Evolutionary conservation across 1,140 invertebrate species (phyloP), one percentile per base, ranked within the genome.

Genomic region (Solenopsis invicta): DNA sequence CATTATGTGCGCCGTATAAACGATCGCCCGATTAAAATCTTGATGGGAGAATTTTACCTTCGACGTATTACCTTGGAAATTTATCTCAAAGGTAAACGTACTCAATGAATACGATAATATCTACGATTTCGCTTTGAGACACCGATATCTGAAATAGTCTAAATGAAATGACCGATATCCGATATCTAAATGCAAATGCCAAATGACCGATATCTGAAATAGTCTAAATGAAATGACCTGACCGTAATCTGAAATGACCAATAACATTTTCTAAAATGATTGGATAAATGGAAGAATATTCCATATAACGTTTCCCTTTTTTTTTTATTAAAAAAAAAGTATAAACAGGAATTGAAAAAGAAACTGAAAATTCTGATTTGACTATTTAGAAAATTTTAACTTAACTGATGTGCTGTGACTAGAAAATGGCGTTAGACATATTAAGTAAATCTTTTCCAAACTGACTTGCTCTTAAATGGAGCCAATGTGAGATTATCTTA

Each of bases 361-460:
- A 29, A 76, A 48, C 12, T 29, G 0, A 29, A 24, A 62, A 64
- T 45, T 77, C 24, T 13, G 24, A 77, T 64, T 77, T 75, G 13
- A 75, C 34, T 75, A 18, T 16, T 59, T 4, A 77, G 2, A 16
- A 62, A 45, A 41, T 59, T 3, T 75, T 37, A 29, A 18, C 8
- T 62, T 13, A 4, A 48, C 5, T 29, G 2, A 48, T 62, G 2
- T n/a, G 2, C 16, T 45, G 4, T 59, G 37, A 75, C 16, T 37
- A 37, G 34, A 56, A 16, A 76, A 18, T 13, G 18, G 48, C 2
- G 3, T 8, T 37, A 56, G 16, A 61, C 18, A 16, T 45, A 41
- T 59, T 61, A 76, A 18, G 4, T 56, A 41, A 41, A 75, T 59
- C 1, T 75, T 37, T 59, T 24, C 4, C 16, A 59, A 75, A 59